A percentile compares a stretch with the other conserved stretches of the same genome.
These are phyloP conservation scores for Doris montereyensis DNA, from an alignment of 2,888 invertebrate species.

Conservation along the genomic window DNA sequence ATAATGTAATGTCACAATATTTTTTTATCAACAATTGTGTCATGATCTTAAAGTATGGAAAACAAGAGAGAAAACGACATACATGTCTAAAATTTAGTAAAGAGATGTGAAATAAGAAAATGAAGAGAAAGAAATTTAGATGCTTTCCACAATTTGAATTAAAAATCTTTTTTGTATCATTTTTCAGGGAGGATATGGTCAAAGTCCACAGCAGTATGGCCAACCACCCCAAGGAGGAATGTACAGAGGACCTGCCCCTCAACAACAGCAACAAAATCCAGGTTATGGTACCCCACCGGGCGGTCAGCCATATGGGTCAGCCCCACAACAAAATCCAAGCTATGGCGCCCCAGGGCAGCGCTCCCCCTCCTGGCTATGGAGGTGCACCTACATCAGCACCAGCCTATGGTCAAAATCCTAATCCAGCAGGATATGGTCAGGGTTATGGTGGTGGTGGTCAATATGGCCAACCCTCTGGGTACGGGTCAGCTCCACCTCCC, in stretches of 20 bases:
- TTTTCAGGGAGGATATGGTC: constrained; percentile 51
- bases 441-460: constrained; percentile 26
- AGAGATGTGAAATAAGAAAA: background rate
- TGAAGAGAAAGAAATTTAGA: background rate
- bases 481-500: constrained; percentile 44
- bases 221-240: constrained; percentile 33
- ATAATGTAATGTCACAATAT: too few species aligned
- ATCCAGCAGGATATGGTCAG: constrained; percentile 34
- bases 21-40: too few species aligned
- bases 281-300: constrained; percentile 44
- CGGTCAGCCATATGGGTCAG: constrained; percentile 44
- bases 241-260: constrained; percentile 37
- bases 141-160: background rate
- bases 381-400: constrained; percentile 25
- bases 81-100: too few species aligned
- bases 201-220: too few species aligned
- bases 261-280: constrained; percentile 44
- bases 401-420: background rate
- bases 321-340: constrained; percentile 27
- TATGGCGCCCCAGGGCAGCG: constrained; percentile 36
- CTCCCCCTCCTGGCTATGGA: constrained; percentile 35
- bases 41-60: too few species aligned
- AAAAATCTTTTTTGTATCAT: too few species aligned
- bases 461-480: constrained; percentile 32
- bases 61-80: too few species aligned